These are phyloP conservation scores for Pipistrellus nathusii DNA, from an alignment of 2,797 vertebrate genomes.

Conservation along the genomic window DNA sequence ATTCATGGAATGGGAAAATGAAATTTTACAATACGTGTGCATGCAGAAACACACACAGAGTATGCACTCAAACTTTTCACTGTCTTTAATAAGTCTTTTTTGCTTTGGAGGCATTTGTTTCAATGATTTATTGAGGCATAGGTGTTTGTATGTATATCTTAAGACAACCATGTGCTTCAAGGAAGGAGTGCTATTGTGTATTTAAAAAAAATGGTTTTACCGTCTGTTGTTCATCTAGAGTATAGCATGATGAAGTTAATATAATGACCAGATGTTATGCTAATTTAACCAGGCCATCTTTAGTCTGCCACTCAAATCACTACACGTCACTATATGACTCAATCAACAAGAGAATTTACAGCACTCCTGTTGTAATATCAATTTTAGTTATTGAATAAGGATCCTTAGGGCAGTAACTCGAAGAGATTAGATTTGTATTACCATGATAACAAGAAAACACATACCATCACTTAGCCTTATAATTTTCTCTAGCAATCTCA, in stretches of 20 bases:
- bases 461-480: not conserved
- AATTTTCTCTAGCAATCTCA: not conserved
- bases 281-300: constrained; percentile 24
- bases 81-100: not conserved
- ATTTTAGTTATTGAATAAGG: not conserved
- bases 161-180: constrained; percentile 29
- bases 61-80: constrained; percentile 21
- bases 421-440: constrained; percentile 37
- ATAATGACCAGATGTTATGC: constrained; percentile 45
- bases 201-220: constrained; percentile 42
- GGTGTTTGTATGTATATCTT: not conserved
- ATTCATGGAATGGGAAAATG: constrained; percentile 69
- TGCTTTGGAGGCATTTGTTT: not conserved
- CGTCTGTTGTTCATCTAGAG: not conserved
- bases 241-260: not conserved
- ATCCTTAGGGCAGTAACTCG: not conserved
- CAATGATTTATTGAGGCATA: not conserved
- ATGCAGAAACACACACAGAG: not conserved
- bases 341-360: constrained; percentile 6
- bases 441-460: not conserved
- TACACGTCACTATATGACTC: not conserved
- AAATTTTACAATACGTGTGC: constrained; percentile 43
- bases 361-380: not conserved
- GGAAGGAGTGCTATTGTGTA: not conserved
- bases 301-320: constrained; percentile 13